These are phyloP conservation scores for Panorpa germanica DNA, from an alignment of 2,888 invertebrate species.

Conservation along the genomic window DNA sequence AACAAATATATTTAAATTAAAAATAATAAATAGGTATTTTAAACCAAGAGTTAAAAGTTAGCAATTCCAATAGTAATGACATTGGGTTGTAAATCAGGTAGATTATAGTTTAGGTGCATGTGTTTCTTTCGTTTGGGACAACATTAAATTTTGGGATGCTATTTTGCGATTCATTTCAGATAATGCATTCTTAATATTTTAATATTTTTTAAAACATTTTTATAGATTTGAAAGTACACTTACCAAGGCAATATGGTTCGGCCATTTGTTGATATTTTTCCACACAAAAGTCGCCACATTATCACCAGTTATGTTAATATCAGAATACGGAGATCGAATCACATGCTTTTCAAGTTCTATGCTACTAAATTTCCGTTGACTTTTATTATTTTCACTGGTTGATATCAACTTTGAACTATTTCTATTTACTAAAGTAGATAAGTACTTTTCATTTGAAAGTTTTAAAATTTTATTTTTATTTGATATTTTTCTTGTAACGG, in stretches of 20 bases:
- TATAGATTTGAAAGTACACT: constrained; percentile 19
- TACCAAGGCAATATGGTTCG: constrained; percentile 38
- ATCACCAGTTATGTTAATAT: constrained; percentile 28
- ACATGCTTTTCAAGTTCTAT: too few relatives aligned
- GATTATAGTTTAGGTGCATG: too few relatives aligned
- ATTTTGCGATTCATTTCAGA: not conserved
- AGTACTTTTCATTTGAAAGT: too few relatives aligned
- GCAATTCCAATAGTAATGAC: not conserved
- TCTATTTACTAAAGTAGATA: too few relatives aligned
- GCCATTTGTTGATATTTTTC: constrained; percentile 41
- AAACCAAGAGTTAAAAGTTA: constrained; percentile 5
- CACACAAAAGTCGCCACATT: constrained; percentile 41
- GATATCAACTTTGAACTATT: too few relatives aligned
- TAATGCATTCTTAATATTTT: not conserved
- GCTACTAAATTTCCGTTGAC: too few relatives aligned
- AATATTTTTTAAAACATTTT: not conserved
- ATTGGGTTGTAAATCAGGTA: too few relatives aligned
- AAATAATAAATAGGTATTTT: not conserved
- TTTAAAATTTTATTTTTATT: too few relatives aligned
- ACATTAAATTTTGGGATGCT: not conserved
- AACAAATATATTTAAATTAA: not conserved
- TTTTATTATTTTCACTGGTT: too few relatives aligned
- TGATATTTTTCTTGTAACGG: too few relatives aligned
- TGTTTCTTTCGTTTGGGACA: too few relatives aligned
- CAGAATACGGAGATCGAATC: constrained; percentile 29